Conservation (phyloP, 1,140 invertebrate species). For the Drosophila cardini region DNA sequence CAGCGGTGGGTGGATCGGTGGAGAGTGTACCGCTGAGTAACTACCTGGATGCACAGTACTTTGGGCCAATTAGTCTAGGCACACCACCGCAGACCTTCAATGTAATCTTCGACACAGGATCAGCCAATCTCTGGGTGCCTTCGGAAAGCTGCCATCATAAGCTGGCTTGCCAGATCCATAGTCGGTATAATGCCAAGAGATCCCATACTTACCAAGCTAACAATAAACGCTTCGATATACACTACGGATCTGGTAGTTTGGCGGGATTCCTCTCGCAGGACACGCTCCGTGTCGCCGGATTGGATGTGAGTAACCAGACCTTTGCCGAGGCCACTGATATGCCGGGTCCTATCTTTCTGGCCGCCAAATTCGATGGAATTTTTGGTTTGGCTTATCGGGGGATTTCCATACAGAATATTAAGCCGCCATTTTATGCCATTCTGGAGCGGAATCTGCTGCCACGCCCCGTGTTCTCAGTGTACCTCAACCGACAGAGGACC, state of each 20-base stretch:
- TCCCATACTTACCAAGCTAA: conserved; percentile 94
- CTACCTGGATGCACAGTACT: conserved; percentile 99
- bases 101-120: conserved; percentile 99
- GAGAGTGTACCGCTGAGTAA: conserved; percentile 88
- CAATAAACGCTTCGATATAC: conserved; percentile 95
- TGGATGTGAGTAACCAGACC: conserved; percentile 91
- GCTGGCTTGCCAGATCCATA: conserved; percentile 94
- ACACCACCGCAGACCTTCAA: conserved; percentile 96
- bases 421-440: conserved; percentile 98
- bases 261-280: conserved; percentile 98
- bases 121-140: conserved; percentile 99
- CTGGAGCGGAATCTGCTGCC: conserved; percentile 92
- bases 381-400: conserved; percentile 94
- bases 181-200: conserved; percentile 95
- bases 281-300: conserved; percentile 88
- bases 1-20: neutral
- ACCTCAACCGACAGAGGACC: conserved; percentile 89
- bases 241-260: conserved; percentile 97
- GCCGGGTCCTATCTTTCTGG: conserved; percentile 95
- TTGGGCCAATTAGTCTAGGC: conserved; percentile 96
- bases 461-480: conserved; percentile 97
- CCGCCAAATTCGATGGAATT: conserved; percentile 99
- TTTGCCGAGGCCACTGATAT: conserved; percentile 98
- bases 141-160: conserved; percentile 96
- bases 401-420: conserved; percentile 95